Conservation (phyloP, 1,140 invertebrate genomes). For the Zaprionus lachaisei region DNA sequence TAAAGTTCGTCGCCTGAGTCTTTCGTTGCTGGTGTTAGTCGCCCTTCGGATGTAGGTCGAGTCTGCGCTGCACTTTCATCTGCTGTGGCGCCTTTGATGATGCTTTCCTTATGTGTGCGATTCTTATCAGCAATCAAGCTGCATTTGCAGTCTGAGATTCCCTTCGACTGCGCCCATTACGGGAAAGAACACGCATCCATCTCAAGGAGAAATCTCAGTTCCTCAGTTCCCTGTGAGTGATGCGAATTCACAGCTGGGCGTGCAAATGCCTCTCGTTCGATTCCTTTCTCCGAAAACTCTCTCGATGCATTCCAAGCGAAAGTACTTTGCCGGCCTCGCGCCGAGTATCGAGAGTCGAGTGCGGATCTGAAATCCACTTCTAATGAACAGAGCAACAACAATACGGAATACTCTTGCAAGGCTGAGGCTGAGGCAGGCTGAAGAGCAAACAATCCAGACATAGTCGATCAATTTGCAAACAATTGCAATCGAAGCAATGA, state of each 20-base stretch:
- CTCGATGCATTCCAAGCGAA: constrained; percentile 57
- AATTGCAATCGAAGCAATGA: constrained; percentile 49
- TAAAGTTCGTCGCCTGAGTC: constrained; percentile 58
- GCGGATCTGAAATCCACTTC: constrained; percentile 45
- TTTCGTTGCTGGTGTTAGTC: constrained; percentile 33
- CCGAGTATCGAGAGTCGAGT: constrained; percentile 7
- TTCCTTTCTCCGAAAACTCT: constrained; percentile 47
- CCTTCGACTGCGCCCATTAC: constrained; percentile 11
- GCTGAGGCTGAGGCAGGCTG: constrained; percentile 5
- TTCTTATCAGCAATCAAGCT: constrained; percentile 66
- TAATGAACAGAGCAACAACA: constrained; percentile 47
- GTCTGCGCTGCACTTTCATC: constrained; percentile 45
- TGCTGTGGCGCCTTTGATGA: constrained; percentile 33
- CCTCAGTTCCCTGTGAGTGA: constrained; percentile 7
- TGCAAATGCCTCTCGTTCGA: neutral
- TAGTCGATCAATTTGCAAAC: constrained; percentile 62
- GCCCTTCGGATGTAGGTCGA: constrained; percentile 42
- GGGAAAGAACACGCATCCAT: neutral
- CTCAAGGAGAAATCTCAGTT: constrained; percentile 34
- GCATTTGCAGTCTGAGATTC: constrained; percentile 29
- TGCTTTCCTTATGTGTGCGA: constrained; percentile 51
- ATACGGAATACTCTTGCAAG: constrained; percentile 9
- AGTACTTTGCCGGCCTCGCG: constrained; percentile 37
- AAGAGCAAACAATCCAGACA: constrained; percentile 35
- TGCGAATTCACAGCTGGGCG: constrained; percentile 16